Percentiles rank a stretch among this genome's conserved stretches.
Conservation (phyloP, 30 jellyfish, hydroid and myxozoan species). For the Euphysa ruthae region DNA sequence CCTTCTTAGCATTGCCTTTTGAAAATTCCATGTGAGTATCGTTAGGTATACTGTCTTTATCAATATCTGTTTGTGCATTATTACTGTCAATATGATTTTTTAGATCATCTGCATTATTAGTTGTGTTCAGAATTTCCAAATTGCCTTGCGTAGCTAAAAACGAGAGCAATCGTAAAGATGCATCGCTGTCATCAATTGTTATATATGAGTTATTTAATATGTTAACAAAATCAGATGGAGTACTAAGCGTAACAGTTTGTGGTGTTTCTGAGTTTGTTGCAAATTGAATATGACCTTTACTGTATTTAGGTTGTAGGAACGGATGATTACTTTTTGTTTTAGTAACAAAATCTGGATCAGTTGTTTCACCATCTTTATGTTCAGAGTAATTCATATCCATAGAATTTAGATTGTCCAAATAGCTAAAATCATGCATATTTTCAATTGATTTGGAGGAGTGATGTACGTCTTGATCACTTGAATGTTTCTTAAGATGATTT, state of each 20-base stretch:
- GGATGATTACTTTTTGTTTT: no score
- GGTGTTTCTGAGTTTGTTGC: background rate
- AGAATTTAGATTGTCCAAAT: no score
- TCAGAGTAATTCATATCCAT: background rate
- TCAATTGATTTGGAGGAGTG: background rate
- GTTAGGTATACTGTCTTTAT: no score
- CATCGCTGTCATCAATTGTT: constrained; percentile 29
- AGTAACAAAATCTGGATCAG: no score
- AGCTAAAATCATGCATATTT: no score
- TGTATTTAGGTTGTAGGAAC: background rate
- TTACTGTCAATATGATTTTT: no score
- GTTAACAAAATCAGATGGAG: constrained; percentile 19
- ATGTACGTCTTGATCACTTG: background rate
- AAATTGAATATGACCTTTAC: background rate
- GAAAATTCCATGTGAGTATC: no score
- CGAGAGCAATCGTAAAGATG: constrained; percentile 17
- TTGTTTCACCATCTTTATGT: no score
- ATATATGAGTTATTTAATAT: constrained; percentile 13
- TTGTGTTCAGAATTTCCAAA: constrained; percentile 12
- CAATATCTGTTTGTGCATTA: no score
- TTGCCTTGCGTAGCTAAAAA: constrained; percentile 28
- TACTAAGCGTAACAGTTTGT: constrained; percentile 6
- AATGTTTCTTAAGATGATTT: constrained; percentile 3
- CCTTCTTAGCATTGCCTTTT: no score
- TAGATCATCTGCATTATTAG: no score